Conservation (phyloP, 2,797 vertebrate species). For the Hoplostethus atlanticus region DNA sequence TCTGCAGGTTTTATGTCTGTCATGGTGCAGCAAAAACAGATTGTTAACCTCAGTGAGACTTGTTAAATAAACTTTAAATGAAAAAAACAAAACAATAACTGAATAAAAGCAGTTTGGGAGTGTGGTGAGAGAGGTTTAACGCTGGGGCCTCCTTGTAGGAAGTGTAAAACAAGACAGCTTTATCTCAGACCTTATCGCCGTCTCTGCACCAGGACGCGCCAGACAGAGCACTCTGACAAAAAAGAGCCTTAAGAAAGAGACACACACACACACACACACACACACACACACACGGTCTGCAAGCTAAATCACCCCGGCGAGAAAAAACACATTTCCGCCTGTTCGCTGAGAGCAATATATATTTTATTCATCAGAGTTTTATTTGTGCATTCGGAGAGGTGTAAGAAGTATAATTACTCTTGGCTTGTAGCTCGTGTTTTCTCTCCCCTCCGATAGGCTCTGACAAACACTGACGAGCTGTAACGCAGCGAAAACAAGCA, state of each 20-base stretch:
- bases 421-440: background rate
- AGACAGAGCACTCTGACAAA: background rate
- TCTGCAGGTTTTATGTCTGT: too few species aligned
- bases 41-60: too few species aligned
- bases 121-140: too few species aligned
- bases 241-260: background rate
- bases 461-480: background rate
- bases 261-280: background rate
- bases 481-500: background rate
- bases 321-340: background rate
- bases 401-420: constrained; percentile 1
- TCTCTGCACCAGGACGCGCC: background rate
- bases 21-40: too few species aligned
- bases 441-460: background rate
- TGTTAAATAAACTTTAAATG: too few species aligned
- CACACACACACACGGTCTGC: background rate
- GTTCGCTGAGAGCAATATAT: background rate
- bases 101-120: too few species aligned
- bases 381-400: background rate
- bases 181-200: background rate
- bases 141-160: background rate
- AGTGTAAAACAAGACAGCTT: background rate
- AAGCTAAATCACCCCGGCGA: constrained; percentile 6
- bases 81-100: too few species aligned
- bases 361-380: constrained; percentile 21